These are phyloP conservation scores for Riparia riparia DNA, from an alignment of 2,113 vertebrate genomes.

Conservation along the genomic window DNA sequence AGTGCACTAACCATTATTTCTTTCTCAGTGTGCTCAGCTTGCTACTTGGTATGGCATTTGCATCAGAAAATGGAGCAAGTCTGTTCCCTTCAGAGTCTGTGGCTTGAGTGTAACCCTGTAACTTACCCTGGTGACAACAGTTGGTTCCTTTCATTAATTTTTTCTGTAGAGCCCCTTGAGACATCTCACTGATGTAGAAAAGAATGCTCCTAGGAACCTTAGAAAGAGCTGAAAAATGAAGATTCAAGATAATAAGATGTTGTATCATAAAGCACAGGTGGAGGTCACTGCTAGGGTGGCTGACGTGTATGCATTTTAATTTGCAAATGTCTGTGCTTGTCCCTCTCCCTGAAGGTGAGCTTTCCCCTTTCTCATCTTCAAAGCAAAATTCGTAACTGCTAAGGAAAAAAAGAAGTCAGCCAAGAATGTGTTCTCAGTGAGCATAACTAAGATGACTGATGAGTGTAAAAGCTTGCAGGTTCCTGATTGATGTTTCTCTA, in stretches of 20 bases:
- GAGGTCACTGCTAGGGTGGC: background rate
- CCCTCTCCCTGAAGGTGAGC: slow-evolving; percentile 32
- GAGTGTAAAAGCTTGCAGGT: background rate
- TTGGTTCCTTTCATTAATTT: slow-evolving; percentile 1
- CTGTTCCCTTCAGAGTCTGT: background rate
- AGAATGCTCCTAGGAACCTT: background rate
- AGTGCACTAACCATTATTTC: background rate
- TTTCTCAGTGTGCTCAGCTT: background rate
- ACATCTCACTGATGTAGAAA: background rate
- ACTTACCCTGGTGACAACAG: background rate
- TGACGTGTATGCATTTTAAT: background rate
- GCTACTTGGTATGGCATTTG: background rate
- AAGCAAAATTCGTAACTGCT: slow-evolving; percentile 2
- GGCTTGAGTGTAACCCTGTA: background rate
- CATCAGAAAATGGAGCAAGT: background rate
- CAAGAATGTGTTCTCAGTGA: slow-evolving; percentile 42
- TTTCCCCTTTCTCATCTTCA: slow-evolving; percentile 29
- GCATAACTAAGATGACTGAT: slow-evolving; percentile 18
- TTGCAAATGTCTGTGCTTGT: slow-evolving; percentile 39
- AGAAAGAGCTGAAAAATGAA: slow-evolving; percentile 28
- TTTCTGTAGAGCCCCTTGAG: background rate
- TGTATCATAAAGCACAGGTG: background rate
- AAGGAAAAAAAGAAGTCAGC: background rate
- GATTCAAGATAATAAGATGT: background rate
- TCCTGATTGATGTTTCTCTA: slow-evolving; percentile 30